Base-by-base conservation (phyloP, 2,888 invertebrate species). In the Lottia gigantea region DNA sequence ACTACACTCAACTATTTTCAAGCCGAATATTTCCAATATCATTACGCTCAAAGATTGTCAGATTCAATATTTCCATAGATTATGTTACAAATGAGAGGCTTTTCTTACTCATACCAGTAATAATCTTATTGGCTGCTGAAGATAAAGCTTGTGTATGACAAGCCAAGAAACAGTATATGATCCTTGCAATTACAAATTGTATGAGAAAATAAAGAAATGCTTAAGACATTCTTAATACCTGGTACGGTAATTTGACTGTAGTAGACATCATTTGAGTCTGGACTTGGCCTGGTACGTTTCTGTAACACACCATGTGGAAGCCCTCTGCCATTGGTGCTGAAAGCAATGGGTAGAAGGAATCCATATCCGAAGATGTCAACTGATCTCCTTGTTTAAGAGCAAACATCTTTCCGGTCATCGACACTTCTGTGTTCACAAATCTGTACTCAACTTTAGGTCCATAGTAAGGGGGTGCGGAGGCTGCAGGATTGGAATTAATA, bases 391-490 rank as follows among this genome's bases (percentile, higher is more conserved):
- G 19, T 23, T 19, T 23, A 23, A 55, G 23, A 12, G 55, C 55
- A 23, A 55, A 55, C 55, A 55, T 55, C 14, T 55, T 55, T 23
- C 19, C 23, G 6, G 55, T 55, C 55, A 55, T 55, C 0, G 19
- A 19, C 19, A 55, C 55, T 55, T 78, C 72, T 3, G 77, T 78
- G 49, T 78, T 76, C 14, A 82, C 72, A 66, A 80, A 77, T 16
- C 79, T 72, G 67, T 83, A 83, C 25, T 78, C 63, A 26, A 76
- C 76, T 6, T 74, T 65, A 14, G 76, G 74, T 0, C 82, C 83
- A 23, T 67, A 55, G 66, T 83, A 83, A 0, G 81, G 80, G 0
- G 79, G 81, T 23, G 75, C 77, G 11, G 76, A 79, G 23, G 16
- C 55, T 12, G 55, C 55, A 55, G 23, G 19, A 55, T 19, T 23